These are phyloP conservation scores for Mylabris sibirica DNA, from an alignment of 2,888 invertebrate species.

Conservation along the genomic window DNA sequence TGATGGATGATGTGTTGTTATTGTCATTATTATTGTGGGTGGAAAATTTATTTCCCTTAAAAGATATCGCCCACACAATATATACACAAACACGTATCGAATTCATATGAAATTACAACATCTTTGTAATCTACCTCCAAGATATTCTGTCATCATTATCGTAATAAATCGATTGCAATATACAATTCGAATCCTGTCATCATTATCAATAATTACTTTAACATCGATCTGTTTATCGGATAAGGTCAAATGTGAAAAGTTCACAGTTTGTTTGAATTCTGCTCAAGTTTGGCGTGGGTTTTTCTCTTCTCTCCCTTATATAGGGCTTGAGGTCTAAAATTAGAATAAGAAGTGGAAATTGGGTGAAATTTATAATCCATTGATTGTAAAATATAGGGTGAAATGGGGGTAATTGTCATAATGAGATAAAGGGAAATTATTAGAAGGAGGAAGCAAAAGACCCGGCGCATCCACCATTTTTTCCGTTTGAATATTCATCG, in stretches of 20 bases:
- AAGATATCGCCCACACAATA: conserved; percentile 6
- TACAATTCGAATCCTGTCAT: not conserved
- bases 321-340: no score
- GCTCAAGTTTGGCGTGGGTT: no score
- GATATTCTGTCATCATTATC: not conserved
- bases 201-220: not conserved
- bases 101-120: not conserved
- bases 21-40: not conserved
- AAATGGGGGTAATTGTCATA: not conserved
- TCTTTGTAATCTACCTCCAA: not conserved
- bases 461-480: conserved; percentile 19
- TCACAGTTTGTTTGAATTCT: conserved; percentile 8
- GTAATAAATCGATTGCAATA: not conserved
- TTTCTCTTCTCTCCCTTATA: not conserved
- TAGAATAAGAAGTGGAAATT: no score
- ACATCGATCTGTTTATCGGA: not conserved
- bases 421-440: not conserved
- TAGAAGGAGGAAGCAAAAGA: no score
- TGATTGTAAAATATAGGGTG: no score
- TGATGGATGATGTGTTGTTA: not conserved
- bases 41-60: not conserved
- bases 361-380: no score
- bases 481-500: not conserved
- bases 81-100: not conserved
- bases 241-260: conserved; percentile 26